Evolutionary conservation across 2,888 invertebrate genomes (phyloP).

Genomic region (Gastrophysa polygoni): DNA sequence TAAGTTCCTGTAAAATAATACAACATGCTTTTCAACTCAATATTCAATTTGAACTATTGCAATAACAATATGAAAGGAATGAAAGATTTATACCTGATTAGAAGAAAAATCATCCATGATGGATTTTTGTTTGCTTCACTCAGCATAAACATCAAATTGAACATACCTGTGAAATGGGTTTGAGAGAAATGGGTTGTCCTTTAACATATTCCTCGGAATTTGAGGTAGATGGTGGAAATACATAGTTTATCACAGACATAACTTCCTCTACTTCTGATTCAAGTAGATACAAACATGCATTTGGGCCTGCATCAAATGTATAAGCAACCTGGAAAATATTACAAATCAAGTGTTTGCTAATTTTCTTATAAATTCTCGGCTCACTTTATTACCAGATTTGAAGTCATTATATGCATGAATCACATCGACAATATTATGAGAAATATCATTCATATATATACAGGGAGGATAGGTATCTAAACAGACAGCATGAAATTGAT

Average conservation of each 20-base stretch:
- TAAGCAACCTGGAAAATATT: conserved; percentile 75
- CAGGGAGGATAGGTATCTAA: conserved; percentile 94
- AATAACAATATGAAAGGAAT: no score
- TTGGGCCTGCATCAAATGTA: conserved; percentile 98
- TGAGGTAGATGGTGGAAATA: conserved; percentile 73
- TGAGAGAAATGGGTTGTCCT: conserved; percentile 59
- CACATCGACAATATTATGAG: conserved; percentile 78
- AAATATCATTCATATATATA: conserved; percentile 89
- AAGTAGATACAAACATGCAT: conserved; percentile 87
- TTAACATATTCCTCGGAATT: conserved; percentile 61
- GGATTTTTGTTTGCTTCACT: no score
- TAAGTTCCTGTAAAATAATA: conserved; percentile 37
- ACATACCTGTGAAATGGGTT: conserved; percentile 25
- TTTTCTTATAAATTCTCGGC: no score
- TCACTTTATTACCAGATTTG: conserved; percentile 67
- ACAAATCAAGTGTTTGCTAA: no score
- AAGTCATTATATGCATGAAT: conserved; percentile 83
- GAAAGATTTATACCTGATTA: no score
- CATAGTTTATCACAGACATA: conserved; percentile 69
- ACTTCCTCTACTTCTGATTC: conserved; percentile 76
- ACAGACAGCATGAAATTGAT: conserved; percentile 94
- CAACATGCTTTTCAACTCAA: no score
- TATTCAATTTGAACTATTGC: no score
- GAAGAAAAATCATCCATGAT: no score
- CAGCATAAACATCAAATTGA: no score